These are phyloP conservation scores for Phocoena phocoena DNA, from an alignment of 2,113 vertebrate genomes.

Conservation along the genomic window DNA sequence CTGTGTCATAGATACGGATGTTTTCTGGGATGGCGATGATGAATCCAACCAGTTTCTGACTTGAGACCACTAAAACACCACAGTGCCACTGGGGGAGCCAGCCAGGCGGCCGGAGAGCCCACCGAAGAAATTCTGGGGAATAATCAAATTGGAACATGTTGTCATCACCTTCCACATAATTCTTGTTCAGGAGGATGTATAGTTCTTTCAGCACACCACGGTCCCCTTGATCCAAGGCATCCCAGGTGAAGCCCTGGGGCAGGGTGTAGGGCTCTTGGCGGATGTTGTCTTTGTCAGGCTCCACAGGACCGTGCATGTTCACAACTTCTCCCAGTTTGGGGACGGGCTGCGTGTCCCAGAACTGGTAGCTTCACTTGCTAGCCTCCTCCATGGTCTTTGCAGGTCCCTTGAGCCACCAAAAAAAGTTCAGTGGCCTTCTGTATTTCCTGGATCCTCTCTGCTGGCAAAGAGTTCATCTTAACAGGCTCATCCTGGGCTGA, in stretches of 20 bases:
- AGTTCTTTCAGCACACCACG: conserved; percentile 97
- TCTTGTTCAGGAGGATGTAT: conserved; percentile 97
- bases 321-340: conserved; percentile 98
- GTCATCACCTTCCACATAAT: conserved; percentile 99
- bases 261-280: conserved; percentile 96
- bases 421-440: conserved; percentile 98
- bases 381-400: conserved; percentile 99
- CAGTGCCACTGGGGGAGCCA: conserved; percentile 99
- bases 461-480: conserved; percentile 95
- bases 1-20: conserved; percentile 94
- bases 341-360: conserved; percentile 99
- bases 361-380: conserved; percentile 98
- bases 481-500: conserved; percentile 87
- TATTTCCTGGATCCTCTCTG: conserved; percentile 98
- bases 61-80: conserved; percentile 95
- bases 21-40: conserved; percentile 97
- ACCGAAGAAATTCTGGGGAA: conserved; percentile 96
- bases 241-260: conserved; percentile 97
- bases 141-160: conserved; percentile 99
- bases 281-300: conserved; percentile 96
- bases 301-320: conserved; percentile 95
- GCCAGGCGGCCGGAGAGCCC: conserved; percentile 96
- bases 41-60: conserved; percentile 97
- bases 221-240: conserved; percentile 94
- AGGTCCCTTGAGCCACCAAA: conserved; percentile 94